These are phyloP conservation scores for Pyrocephalus nanus DNA, from an alignment of 2,797 vertebrate genomes.

Conservation along the genomic window DNA sequence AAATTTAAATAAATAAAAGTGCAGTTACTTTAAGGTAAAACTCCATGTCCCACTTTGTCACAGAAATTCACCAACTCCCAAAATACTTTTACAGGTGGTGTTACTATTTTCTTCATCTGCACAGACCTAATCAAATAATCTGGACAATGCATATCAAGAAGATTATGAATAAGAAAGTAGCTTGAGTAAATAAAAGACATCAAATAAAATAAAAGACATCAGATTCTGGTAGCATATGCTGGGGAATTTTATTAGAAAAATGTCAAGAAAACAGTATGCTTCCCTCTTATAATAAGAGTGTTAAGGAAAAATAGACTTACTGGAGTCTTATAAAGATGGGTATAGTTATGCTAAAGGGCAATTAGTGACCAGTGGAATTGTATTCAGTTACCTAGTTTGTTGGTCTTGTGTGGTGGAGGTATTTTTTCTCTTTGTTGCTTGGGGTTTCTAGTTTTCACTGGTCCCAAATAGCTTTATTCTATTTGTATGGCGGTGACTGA, in stretches of 20 bases:
- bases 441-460: neutral
- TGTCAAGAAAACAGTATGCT: neutral
- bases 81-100: neutral
- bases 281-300: neutral
- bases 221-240: neutral
- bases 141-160: neutral
- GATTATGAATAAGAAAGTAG: neutral
- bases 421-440: neutral
- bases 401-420: neutral
- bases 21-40: neutral
- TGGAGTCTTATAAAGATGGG: neutral
- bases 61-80: neutral
- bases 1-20: neutral
- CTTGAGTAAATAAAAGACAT: neutral
- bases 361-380: neutral
- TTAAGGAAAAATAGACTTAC: neutral
- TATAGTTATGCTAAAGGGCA: neutral
- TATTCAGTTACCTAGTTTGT: neutral
- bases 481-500: slow-evolving; percentile 67
- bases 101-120: neutral
- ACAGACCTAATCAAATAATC: neutral
- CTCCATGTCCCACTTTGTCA: neutral
- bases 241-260: neutral
- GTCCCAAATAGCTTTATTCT: slow-evolving; percentile 49
- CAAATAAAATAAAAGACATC: too few species aligned